A percentile compares a stretch with the other conserved stretches of the same genome.
Conservation (phyloP, 2,113 vertebrate species). For the Seriola quinqueradiata region DNA sequence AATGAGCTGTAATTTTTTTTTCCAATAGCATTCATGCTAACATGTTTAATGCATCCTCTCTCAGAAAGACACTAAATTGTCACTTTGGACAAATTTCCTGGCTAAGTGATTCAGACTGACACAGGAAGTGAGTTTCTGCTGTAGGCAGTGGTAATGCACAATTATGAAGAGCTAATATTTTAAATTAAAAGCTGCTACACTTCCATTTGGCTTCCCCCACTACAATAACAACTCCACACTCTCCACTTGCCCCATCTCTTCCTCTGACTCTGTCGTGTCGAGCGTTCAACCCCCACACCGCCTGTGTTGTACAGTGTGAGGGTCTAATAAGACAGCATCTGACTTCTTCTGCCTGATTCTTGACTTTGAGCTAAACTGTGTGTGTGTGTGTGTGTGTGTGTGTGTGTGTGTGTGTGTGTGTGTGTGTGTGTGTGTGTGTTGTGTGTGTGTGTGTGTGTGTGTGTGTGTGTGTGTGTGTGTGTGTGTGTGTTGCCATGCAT, state of each 20-base stretch:
- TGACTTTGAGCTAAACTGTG: background rate
- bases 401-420: conserved; percentile 8
- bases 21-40: background rate
- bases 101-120: conserved; percentile 15
- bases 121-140: conserved; percentile 16
- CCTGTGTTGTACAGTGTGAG: conserved; percentile 29
- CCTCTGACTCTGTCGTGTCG: background rate
- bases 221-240: too few relatives aligned
- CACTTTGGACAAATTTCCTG: background rate
- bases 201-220: background rate
- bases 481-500: conserved; percentile 22
- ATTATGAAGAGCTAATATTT: conserved; percentile 24
- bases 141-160: background rate
- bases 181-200: conserved; percentile 13
- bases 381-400: background rate
- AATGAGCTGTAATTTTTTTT: background rate
- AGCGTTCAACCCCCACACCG: conserved; percentile 1
- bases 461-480: conserved; percentile 2
- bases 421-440: background rate
- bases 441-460: conserved; percentile 4
- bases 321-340: conserved; percentile 62
- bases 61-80: background rate
- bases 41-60: background rate
- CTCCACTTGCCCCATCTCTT: background rate
- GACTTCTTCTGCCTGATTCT: conserved; percentile 9